phyloP scores from a whole-genome alignment of 1,140 invertebrate genomes.

The Diorhabda elongata region DNA sequence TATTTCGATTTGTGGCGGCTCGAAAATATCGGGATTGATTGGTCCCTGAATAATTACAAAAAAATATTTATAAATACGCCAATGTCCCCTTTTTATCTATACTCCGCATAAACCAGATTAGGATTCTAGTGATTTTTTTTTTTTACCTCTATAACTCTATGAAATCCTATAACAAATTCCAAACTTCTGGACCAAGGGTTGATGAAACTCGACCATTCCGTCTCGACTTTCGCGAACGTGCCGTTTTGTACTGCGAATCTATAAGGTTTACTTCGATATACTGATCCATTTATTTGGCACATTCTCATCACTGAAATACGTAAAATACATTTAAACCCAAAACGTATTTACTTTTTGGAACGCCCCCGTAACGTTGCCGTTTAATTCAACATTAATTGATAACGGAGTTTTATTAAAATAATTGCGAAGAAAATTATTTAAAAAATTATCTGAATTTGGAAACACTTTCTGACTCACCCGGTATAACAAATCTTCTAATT shows the following conservation, averaged over 20 bases:
- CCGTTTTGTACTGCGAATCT: constrained; percentile 82
- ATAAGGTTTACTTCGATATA: constrained; percentile 71
- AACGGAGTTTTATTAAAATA: no score
- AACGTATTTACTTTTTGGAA: no score
- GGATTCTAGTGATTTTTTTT: not conserved
- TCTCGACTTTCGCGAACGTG: constrained; percentile 75
- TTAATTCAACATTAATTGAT: not conserved
- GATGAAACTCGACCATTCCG: constrained; percentile 90
- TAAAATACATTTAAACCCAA: no score
- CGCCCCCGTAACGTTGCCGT: no score
- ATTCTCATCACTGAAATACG: constrained; percentile 42
- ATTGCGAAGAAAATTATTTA: no score
- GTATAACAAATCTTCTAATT: no score
- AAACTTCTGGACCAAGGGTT: constrained; percentile 90
- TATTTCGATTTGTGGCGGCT: constrained; percentile 48
- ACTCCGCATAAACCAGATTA: not conserved
- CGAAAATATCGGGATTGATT: constrained; percentile 68
- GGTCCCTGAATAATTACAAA: constrained; percentile 54
- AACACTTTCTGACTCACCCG: no score
- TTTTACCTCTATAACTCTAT: constrained; percentile 73
- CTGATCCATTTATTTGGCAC: constrained; percentile 54
- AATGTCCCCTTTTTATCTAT: constrained; percentile 12
- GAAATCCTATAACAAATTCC: constrained; percentile 87
- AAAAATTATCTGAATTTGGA: no score
- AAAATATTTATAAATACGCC: not conserved